These are phyloP conservation scores for Pediacus dermestoides DNA, from an alignment of 2,888 invertebrate genomes.

Conservation along the genomic window DNA sequence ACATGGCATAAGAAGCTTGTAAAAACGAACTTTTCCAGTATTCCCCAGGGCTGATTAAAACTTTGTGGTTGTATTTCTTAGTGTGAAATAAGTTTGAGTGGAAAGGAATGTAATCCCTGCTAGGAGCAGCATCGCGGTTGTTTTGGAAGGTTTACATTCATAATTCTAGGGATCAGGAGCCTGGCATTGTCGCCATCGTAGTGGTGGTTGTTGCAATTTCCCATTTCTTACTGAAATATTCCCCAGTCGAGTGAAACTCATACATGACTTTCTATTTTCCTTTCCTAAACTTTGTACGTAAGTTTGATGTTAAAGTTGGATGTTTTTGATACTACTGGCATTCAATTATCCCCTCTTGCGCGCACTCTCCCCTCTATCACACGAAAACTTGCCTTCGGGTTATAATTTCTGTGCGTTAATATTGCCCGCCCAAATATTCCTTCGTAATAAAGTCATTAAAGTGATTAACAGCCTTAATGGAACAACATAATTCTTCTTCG, in stretches of 20 bases:
- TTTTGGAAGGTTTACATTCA: slow-evolving; percentile 18
- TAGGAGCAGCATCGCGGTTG: slow-evolving; percentile 12
- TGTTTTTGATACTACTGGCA: too few species aligned
- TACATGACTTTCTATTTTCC: slow-evolving; percentile 23
- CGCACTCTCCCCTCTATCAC: slow-evolving; percentile 28
- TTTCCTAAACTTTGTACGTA: slow-evolving; percentile 10
- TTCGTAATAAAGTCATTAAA: slow-evolving; percentile 37
- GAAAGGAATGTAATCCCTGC: slow-evolving; percentile 19
- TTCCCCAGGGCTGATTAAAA: slow-evolving; percentile 1
- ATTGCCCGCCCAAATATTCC: slow-evolving; percentile 25
- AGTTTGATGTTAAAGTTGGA: too few species aligned
- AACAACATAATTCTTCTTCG: slow-evolving; percentile 25
- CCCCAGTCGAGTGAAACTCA: slow-evolving; percentile 21
- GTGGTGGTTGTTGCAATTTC: slow-evolving; percentile 4
- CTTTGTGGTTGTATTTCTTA: slow-evolving; percentile 1
- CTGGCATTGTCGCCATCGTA: slow-evolving; percentile 11
- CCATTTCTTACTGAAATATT: slow-evolving; percentile 23
- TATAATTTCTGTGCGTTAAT: slow-evolving; percentile 26
- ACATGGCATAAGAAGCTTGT: too few species aligned
- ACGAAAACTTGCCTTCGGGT: slow-evolving; percentile 26
- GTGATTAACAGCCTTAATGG: slow-evolving; percentile 34
- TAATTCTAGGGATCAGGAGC: slow-evolving; percentile 20
- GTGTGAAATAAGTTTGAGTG: slow-evolving; percentile 3
- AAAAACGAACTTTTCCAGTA: too few species aligned
- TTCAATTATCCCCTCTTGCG: too few species aligned